A percentile compares a stretch with the other conserved stretches of the same genome.
Conservation (phyloP, 2,888 invertebrate genomes). For the Embidobia sp. region DNA sequence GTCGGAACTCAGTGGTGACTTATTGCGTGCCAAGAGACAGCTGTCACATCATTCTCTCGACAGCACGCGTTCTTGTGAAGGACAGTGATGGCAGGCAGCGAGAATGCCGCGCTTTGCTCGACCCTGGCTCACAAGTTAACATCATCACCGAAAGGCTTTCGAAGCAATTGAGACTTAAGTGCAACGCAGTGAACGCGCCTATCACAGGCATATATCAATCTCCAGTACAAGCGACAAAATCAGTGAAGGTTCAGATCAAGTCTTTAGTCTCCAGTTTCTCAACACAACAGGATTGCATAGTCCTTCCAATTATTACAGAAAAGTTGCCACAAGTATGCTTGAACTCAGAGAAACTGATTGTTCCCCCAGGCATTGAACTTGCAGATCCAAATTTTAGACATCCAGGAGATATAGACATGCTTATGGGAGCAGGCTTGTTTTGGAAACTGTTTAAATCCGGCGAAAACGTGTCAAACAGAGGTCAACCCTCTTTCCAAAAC, state of each 20-base stretch:
- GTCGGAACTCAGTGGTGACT: not conserved
- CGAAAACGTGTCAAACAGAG: not conserved
- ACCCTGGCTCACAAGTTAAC: conserved; percentile 11
- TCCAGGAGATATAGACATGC: conserved; percentile 7
- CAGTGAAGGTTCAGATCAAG: not conserved
- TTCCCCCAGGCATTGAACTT: conserved; percentile 7
- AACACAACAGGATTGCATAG: conserved; percentile 1
- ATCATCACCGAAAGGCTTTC: conserved; percentile 5
- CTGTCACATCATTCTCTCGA: conserved; percentile 1
- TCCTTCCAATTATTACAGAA: conserved; percentile 19
- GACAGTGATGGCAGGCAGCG: not conserved
- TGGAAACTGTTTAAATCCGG: conserved; percentile 10
- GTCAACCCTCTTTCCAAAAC: conserved; percentile 17
- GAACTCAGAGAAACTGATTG: not conserved
- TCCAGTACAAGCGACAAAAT: not conserved
- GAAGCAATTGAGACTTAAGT: not conserved
- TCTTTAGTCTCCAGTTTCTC: conserved; percentile 2
- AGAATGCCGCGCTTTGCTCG: conserved; percentile 5
- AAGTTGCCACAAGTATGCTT: conserved; percentile 13
- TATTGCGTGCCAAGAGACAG: conserved; percentile 1
- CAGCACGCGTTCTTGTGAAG: not conserved
- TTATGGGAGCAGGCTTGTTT: conserved; percentile 13
- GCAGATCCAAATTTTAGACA: conserved; percentile 26
- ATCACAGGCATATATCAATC: conserved; percentile 2
- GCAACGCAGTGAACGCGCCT: not conserved